Evolutionary conservation across 1,140 invertebrate species (phyloP), one percentile per base, ranked within the genome.

Genomic region (Drosophila leontia): DNA sequence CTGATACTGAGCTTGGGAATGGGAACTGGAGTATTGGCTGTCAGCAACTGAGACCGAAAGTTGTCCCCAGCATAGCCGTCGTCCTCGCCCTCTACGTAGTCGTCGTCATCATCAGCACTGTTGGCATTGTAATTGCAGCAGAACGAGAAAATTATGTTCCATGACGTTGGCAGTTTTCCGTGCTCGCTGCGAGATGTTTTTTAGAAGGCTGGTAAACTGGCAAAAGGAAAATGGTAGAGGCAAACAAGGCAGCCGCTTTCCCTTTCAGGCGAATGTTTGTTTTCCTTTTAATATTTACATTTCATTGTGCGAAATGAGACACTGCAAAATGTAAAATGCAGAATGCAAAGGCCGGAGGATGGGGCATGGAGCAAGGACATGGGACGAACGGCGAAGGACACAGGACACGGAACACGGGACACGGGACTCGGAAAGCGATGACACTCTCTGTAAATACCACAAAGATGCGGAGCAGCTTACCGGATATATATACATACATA

Each of bases 221-320:
- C 13, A 34, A 47, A 26, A 34, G 62, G 67, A 68, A 70, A 56
- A 68, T 68, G 62, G 74, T 19, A 63, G 42, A 61, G 59, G 61
- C 75, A 79, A 79, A 72, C 71, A 82, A 69, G 61, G 48, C 59
- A 74, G 76, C 17, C 68, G 61, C 62, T 79, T 84, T 84, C 45
- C 44, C 59, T 78, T 75, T 83, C 77, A 65, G 62, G 77, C 72
- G 68, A 65, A 62, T 69, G 62, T 80, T 68, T 70, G 67, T 77
- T 82, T 84, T 42, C 72, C 78, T 80, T 72, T 75, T 78, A 80
- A 82, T 86, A 86, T 86, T 86, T 82, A 80, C 79, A 87, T 87
- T 87, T 87, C 79, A 87, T 83, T 87, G 71, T 82, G 76, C 51
- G 61, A 77, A 75, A 75, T 61, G 61, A 74, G 70, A 83, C 82